phyloP scores from a whole-genome alignment of 2,888 invertebrate species.

The Callyntrura sp. region DNA sequence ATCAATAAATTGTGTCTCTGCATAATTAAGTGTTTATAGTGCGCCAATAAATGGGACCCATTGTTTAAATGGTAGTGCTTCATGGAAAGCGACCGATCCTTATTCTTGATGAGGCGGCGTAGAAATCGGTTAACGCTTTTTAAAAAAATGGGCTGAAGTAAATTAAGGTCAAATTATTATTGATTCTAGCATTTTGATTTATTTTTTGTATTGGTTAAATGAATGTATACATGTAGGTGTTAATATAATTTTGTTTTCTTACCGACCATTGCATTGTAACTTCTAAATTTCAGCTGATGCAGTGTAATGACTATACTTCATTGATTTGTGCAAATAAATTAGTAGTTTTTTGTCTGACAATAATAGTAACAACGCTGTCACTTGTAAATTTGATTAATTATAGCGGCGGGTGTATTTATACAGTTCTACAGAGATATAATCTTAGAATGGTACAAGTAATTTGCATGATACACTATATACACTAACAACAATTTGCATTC shows the following conservation, averaged over 20 bases:
- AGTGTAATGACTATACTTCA: conserved; percentile 12
- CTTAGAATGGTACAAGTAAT: neutral
- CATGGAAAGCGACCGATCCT: too few relatives aligned
- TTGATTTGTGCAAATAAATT: conserved; percentile 30
- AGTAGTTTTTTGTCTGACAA: neutral
- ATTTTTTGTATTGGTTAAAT: neutral
- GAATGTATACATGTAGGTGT: neutral
- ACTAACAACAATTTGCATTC: neutral
- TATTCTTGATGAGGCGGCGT: too few relatives aligned
- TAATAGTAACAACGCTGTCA: conserved; percentile 15
- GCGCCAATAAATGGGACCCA: too few relatives aligned
- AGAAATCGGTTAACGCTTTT: too few relatives aligned
- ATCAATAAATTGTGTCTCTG: too few relatives aligned
- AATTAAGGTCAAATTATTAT: neutral
- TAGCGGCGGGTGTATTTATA: conserved; percentile 6
- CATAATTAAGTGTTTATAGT: too few relatives aligned
- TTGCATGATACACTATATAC: neutral
- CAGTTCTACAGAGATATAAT: conserved; percentile 9
- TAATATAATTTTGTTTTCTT: conserved; percentile 6
- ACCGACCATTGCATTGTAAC: conserved; percentile 1
- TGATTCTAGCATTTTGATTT: conserved; percentile 19
- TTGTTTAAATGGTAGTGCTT: too few relatives aligned
- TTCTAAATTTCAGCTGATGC: conserved; percentile 4
- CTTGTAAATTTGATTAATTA: neutral
- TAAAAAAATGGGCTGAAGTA: too few relatives aligned